These are phyloP conservation scores for Diadophis punctatus DNA, from an alignment of 2,113 vertebrate genomes.

Conservation along the genomic window DNA sequence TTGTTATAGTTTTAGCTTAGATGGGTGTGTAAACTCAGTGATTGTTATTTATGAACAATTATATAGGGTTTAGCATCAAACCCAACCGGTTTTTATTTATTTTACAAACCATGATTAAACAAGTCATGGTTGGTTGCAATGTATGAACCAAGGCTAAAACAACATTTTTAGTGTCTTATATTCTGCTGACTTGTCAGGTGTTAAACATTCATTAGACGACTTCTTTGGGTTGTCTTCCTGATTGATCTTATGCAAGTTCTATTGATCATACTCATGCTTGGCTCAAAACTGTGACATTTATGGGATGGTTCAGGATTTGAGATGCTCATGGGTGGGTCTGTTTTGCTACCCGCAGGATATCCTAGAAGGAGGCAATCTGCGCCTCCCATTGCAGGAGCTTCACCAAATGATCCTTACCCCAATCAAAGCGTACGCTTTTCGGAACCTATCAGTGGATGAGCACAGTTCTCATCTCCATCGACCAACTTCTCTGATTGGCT, in stretches of 20 bases:
- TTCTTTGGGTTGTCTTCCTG: not conserved
- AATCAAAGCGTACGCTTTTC: constrained; percentile 84
- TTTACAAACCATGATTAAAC: not conserved
- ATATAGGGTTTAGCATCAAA: not conserved
- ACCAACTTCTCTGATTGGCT: constrained; percentile 73
- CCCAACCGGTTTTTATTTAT: not conserved
- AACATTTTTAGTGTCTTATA: not conserved
- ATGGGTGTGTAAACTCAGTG: not conserved
- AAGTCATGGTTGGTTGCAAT: not conserved
- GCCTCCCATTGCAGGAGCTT: constrained; percentile 89
- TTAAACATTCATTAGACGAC: not conserved
- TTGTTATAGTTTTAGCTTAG: not conserved
- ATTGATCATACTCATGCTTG: not conserved
- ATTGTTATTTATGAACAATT: not conserved
- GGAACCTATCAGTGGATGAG: constrained; percentile 58
- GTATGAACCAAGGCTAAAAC: not conserved
- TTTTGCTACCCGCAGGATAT: constrained; percentile 75
- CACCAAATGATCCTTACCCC: constrained; percentile 98
- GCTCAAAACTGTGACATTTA: not conserved
- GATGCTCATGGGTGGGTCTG: not conserved
- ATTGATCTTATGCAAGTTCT: not conserved
- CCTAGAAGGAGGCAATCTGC: constrained; percentile 90
- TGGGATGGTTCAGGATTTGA: not conserved
- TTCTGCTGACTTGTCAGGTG: not conserved
- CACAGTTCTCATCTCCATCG: constrained; percentile 63